Base-by-base conservation (phyloP, 2,888 invertebrate genomes). In the Saturnia japonica region DNA sequence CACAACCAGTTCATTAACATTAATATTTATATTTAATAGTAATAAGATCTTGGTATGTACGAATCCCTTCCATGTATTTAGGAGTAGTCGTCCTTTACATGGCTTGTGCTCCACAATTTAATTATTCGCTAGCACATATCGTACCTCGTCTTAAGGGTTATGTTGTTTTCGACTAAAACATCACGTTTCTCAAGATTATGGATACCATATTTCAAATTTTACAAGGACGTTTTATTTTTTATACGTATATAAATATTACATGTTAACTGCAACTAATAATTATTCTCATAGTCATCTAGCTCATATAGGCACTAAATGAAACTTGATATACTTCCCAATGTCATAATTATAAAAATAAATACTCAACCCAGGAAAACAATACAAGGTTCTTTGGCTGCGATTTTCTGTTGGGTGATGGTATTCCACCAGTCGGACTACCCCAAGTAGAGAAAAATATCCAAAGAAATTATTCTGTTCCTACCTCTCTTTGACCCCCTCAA, bases 41-140 rank as follows among this genome's bases (percentile, higher is more conserved):
- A 14, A 34, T 62, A 28, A n/a, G 14, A 16, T 34, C 64, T 40
- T 64, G 40, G n/a, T 40, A 40, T 40, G 40, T 64, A 40, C n/a
- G 19, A 8, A 40, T n/a, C 64, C 40, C n/a, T 12, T 19, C 40
- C 64, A 40, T 40, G 19, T 64, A 64, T 64, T 64, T 40, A 64
- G 34, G 64, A 40, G 64, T n/a, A n/a, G 16, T 40, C 34, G 64
- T 64, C 40, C 40, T 64, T n/a, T 64, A 64, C 40, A 74, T 71
- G 70, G 70, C 74, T 74, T 76, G 76, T 75, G 74, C 74, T 60
- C 75, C 73, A 76, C 79, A 80, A 77, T 79, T 80, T 81, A 82
- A 81, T 81, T 80, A 81, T 81, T 78, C 76, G 74, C 77, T 76
- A 79, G 79, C 79, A 80, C 74, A 74, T 74, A 71, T 75, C 71